Conservation (phyloP, 2,797 vertebrate species). For the Gila robusta region DNA sequence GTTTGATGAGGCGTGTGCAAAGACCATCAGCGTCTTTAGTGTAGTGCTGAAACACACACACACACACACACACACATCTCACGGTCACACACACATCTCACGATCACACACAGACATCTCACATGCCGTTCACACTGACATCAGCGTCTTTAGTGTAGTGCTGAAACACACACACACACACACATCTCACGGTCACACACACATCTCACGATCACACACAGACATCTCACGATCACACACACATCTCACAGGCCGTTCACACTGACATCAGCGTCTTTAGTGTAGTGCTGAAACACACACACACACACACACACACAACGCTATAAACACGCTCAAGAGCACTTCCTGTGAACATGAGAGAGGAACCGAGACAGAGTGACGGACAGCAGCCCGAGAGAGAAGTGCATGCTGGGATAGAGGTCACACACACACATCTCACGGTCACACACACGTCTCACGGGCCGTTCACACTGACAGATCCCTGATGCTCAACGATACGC, state of each 20-base stretch:
- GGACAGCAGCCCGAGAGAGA: neutral
- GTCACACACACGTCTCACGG: neutral
- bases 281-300: slow-evolving; percentile 4
- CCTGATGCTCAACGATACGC: neutral
- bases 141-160: too few species aligned
- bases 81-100: too few species aligned
- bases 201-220: too few species aligned
- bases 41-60: slow-evolving; percentile 7
- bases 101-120: too few species aligned
- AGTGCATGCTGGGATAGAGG: slow-evolving; percentile 22
- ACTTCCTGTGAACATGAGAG: slow-evolving; percentile 9
- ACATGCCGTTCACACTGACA: too few species aligned
- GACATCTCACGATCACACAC: too few species aligned
- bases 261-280: slow-evolving; percentile 92
- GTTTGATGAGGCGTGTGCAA: slow-evolving; percentile 92
- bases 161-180: too few species aligned
- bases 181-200: too few species aligned
- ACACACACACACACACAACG: slow-evolving; percentile 3
- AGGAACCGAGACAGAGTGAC: slow-evolving; percentile 9
- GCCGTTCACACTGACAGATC: neutral
- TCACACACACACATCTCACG: neutral
- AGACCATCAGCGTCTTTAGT: slow-evolving; percentile 92
- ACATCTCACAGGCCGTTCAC: too few species aligned
- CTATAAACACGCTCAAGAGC: neutral
- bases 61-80: slow-evolving; percentile 32